Conservation (phyloP, 35 echinoderm and acorn worm species). For the Nesometra sesokonis region DNA sequence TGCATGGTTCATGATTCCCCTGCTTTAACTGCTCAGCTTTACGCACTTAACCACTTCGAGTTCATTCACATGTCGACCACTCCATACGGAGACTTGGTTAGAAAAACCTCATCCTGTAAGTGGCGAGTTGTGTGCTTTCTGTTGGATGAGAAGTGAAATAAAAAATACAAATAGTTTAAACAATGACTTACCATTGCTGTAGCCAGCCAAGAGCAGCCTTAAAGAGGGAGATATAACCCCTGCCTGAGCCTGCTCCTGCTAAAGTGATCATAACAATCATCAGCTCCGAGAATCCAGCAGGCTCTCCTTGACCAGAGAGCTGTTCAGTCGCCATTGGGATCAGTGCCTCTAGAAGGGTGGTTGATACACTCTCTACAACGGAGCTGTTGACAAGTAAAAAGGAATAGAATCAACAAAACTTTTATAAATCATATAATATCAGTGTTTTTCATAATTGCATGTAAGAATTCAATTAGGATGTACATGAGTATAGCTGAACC, state of each 20-base stretch:
- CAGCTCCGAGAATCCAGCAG: conserved; percentile 68
- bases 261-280: conserved; percentile 96
- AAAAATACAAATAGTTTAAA: too few species aligned
- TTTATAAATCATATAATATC: neutral
- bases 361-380: conserved; percentile 52
- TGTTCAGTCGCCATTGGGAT: conserved; percentile 79
- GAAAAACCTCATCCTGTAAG: too few species aligned
- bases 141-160: too few species aligned
- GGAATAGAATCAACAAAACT: neutral
- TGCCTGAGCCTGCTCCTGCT: conserved; percentile 70
- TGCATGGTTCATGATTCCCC: too few species aligned
- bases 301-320: conserved; percentile 52
- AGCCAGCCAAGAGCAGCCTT: conserved; percentile 78
- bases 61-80: too few species aligned
- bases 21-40: too few species aligned
- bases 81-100: too few species aligned
- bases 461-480: too few species aligned
- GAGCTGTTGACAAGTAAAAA: conserved; percentile 3
- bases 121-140: too few species aligned
- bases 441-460: neutral
- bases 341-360: conserved; percentile 59
- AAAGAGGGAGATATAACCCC: conserved; percentile 79
- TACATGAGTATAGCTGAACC: too few species aligned
- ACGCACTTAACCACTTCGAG: too few species aligned
- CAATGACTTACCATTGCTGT: conserved; percentile 52